Percentiles rank a stretch among this genome's conserved stretches.
These are phyloP conservation scores for Amphipyra tragopoginis DNA, from an alignment of 2,888 invertebrate species.

Conservation along the genomic window DNA sequence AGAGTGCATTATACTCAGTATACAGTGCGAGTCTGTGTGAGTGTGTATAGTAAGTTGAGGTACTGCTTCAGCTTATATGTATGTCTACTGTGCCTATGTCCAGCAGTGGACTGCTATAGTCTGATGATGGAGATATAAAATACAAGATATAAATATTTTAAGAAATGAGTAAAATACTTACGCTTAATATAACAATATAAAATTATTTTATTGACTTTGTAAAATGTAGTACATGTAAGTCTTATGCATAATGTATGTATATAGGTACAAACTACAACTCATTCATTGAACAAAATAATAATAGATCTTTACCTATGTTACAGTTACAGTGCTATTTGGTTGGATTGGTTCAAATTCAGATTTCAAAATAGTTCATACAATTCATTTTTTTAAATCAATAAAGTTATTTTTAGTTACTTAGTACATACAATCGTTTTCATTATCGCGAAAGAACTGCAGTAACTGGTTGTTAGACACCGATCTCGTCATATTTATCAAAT, in stretches of 20 bases:
- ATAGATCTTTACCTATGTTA: slow-evolving; percentile 6
- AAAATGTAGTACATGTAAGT: slow-evolving; percentile 27
- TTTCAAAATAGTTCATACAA: neutral
- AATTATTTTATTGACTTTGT: slow-evolving; percentile 41
- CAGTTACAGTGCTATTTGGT: neutral
- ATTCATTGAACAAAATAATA: neutral
- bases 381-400: no score
- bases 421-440: no score
- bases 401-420: no score
- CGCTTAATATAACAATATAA: slow-evolving; percentile 36
- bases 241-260: slow-evolving; percentile 23
- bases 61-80: no score
- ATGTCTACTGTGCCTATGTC: no score
- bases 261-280: slow-evolving; percentile 15
- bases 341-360: neutral
- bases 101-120: no score
- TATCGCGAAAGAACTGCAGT: neutral
- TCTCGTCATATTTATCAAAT: neutral
- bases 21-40: no score
- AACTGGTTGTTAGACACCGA: neutral
- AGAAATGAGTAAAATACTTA: neutral
- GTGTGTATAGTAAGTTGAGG: no score
- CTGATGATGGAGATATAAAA: no score
- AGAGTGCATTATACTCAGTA: no score
- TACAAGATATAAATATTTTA: no score